These are phyloP conservation scores for Panopea generosa DNA, from an alignment of 2,888 invertebrate genomes.

Conservation along the genomic window DNA sequence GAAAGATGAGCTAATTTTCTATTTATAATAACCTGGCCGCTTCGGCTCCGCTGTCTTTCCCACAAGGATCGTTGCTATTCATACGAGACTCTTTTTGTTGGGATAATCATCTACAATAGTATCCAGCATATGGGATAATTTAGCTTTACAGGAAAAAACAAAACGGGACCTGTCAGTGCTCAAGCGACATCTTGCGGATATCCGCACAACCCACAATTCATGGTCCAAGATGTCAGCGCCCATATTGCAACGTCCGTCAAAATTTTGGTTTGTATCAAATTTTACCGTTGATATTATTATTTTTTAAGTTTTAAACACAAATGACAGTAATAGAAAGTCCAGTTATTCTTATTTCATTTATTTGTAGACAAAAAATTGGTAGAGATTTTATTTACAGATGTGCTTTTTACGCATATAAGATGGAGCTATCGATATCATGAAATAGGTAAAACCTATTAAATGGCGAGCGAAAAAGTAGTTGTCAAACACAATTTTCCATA, in stretches of 20 bases:
- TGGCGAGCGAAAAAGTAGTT: too few relatives aligned
- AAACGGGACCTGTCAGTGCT: conserved; percentile 31
- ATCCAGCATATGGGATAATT: too few relatives aligned
- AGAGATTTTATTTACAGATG: too few relatives aligned
- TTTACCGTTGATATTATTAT: too few relatives aligned
- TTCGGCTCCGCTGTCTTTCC: conserved; percentile 79
- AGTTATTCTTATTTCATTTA: too few relatives aligned
- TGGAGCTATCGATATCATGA: too few relatives aligned
- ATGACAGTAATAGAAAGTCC: too few relatives aligned
- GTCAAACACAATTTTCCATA: too few relatives aligned
- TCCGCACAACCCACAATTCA: conserved; percentile 34
- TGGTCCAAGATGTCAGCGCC: conserved; percentile 61
- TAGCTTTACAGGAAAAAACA: not conserved
- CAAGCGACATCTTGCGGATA: conserved; percentile 52
- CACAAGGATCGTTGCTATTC: conserved; percentile 80
- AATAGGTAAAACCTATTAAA: too few relatives aligned
- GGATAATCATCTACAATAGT: conserved; percentile 17
- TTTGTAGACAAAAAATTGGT: too few relatives aligned
- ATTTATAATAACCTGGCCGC: conserved; percentile 78
- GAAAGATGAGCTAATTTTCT: not conserved
- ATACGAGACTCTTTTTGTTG: conserved; percentile 73
- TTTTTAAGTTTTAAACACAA: not conserved
- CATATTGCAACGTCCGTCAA: conserved; percentile 13
- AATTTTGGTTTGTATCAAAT: not conserved
- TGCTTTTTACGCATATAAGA: too few relatives aligned